A percentile compares a stretch with the other conserved stretches of the same genome.
These are phyloP conservation scores for Pelecanoides urinatrix DNA, from an alignment of 2,113 vertebrate species.

Conservation along the genomic window DNA sequence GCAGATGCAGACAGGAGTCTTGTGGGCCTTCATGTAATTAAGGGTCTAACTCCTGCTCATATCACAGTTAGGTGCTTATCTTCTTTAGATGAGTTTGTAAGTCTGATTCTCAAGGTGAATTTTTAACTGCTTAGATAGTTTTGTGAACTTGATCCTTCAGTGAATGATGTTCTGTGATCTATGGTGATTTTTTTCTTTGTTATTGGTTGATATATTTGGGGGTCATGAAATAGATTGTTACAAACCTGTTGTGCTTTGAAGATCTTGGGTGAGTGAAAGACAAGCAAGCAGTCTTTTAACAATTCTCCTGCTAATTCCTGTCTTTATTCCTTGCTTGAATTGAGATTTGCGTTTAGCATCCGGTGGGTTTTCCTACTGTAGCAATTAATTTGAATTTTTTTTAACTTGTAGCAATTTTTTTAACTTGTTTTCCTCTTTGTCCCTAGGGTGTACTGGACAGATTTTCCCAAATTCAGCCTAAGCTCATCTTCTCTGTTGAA, in stretches of 20 bases:
- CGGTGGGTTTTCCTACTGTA: background rate
- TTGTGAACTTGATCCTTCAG: background rate
- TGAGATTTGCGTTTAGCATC: background rate
- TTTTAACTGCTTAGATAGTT: background rate
- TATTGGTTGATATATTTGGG: background rate
- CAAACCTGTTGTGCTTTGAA: background rate
- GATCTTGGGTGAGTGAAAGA: background rate
- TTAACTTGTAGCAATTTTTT: background rate
- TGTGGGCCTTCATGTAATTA: background rate
- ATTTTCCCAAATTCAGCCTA: conserved; percentile 96
- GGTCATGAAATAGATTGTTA: background rate
- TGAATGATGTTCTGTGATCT: fast-evolving
- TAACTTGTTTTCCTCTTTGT: background rate
- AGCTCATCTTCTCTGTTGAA: conserved; percentile 93
- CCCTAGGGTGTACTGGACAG: conserved; percentile 91
- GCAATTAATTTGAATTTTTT: background rate
- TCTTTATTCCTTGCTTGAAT: background rate
- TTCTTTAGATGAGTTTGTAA: background rate
- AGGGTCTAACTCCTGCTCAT: background rate
- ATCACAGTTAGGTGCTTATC: background rate
- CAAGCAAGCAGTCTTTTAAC: background rate
- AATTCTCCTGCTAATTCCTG: background rate
- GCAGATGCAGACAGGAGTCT: too few species aligned
- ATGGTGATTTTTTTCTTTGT: background rate
- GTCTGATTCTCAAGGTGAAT: background rate